Percentiles rank a stretch among this genome's conserved stretches.
phyloP scores from a whole-genome alignment of 2,797 vertebrate species.

The Tangara arthus region DNA sequence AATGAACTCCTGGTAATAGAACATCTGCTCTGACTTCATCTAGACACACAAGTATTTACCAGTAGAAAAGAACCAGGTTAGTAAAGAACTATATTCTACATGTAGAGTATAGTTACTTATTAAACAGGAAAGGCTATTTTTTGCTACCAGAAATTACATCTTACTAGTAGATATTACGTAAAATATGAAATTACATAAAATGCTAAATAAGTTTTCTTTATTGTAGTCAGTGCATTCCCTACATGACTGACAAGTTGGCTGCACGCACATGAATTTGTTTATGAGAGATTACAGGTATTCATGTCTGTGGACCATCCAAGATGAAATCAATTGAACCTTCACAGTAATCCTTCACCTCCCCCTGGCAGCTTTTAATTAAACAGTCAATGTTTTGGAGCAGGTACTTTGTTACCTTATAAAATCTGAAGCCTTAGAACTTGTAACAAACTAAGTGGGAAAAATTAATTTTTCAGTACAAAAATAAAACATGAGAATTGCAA shows the following conservation, averaged over 20 bases:
- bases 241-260: neutral
- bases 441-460: neutral
- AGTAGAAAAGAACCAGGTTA: neutral
- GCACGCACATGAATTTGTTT: neutral
- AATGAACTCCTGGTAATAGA: neutral
- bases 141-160: neutral
- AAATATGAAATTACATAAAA: neutral
- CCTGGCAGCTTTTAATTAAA: conserved; percentile 43
- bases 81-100: neutral
- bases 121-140: neutral
- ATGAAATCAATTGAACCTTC: conserved; percentile 12
- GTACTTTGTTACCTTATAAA: neutral
- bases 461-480: neutral
- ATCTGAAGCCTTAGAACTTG: neutral
- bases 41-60: neutral
- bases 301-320: neutral
- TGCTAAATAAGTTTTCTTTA: neutral
- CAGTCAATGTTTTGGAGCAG: neutral
- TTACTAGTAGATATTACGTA: neutral
- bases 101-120: neutral
- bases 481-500: neutral
- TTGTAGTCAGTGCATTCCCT: neutral
- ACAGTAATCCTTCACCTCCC: conserved; percentile 9
- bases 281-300: neutral
- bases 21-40: neutral